Conservation (phyloP, 2,888 invertebrate genomes). For the Catocala nupta region DNA sequence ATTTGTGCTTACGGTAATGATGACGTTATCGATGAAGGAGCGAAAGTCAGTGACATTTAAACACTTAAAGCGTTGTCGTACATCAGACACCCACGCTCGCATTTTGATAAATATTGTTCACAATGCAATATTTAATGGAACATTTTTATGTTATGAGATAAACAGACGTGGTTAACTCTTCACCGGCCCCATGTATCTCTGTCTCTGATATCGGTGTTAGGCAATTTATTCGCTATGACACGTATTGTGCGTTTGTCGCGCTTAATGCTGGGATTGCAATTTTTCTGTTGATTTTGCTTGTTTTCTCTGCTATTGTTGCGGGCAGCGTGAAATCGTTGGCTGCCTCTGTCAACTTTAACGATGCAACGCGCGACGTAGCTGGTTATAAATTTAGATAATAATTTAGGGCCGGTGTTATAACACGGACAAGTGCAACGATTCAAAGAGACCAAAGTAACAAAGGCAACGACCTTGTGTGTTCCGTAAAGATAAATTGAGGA, state of each 20-base stretch:
- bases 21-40: conserved; percentile 36
- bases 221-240: conserved; percentile 77
- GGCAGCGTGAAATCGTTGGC: conserved; percentile 62
- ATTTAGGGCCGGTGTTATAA: conserved; percentile 22
- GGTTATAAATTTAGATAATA: conserved; percentile 55
- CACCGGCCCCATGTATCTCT: conserved; percentile 67
- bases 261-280: conserved; percentile 61
- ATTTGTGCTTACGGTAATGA: conserved; percentile 37
- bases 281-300: conserved; percentile 65
- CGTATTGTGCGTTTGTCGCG: conserved; percentile 68
- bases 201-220: conserved; percentile 69
- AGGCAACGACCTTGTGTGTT: too few species aligned
- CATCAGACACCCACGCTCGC: conserved; percentile 44
- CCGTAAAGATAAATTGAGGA: conserved; percentile 3
- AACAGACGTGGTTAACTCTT: conserved; percentile 59
- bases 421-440: neutral
- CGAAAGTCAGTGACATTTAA: conserved; percentile 52
- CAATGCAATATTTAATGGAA: conserved; percentile 62
- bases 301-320: conserved; percentile 65
- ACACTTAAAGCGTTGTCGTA: conserved; percentile 49
- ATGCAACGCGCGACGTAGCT: conserved; percentile 52
- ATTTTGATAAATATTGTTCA: conserved; percentile 63
- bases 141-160: conserved; percentile 67
- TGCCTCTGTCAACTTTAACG: conserved; percentile 64
- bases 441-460: too few species aligned